Conservation (phyloP, 2,888 invertebrate genomes). For the Amorpha juglandis region DNA sequence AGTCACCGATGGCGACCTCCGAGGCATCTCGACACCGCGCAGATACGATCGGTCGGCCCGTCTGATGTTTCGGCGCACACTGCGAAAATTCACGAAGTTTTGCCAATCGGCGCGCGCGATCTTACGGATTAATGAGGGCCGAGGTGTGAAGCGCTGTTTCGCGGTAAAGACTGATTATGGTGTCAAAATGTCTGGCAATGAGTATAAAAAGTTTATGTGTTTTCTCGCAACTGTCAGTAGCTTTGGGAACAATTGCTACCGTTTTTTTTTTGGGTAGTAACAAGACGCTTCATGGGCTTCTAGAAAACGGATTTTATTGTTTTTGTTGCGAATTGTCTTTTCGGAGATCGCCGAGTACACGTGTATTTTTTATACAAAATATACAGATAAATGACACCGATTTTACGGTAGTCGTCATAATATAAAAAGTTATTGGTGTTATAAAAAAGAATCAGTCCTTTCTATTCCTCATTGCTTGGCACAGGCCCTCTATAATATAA, state of each 20-base stretch:
- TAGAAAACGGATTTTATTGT: not conserved
- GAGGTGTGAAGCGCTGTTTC: slow-evolving; percentile 46
- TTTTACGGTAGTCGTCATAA: too few species aligned
- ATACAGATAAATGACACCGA: too few species aligned
- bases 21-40: slow-evolving; percentile 41
- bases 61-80: slow-evolving; percentile 46
- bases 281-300: not conserved
- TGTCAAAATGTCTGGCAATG: not conserved
- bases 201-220: not conserved
- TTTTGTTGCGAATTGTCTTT: not conserved
- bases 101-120: slow-evolving; percentile 51
- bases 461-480: too few species aligned
- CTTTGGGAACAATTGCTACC: slow-evolving; percentile 5
- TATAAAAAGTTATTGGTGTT: too few species aligned
- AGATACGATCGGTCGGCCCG: slow-evolving; percentile 48
- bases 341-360: not conserved
- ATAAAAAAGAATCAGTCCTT: too few species aligned
- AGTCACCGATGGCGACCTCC: slow-evolving; percentile 24
- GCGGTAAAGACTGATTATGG: slow-evolving; percentile 18
- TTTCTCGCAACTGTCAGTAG: slow-evolving; percentile 1
- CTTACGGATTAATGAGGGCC: slow-evolving; percentile 52
- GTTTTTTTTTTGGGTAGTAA: slow-evolving; percentile 10
- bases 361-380: too few species aligned
- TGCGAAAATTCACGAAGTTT: slow-evolving; percentile 49
- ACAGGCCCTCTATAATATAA: too few species aligned